These are phyloP conservation scores for Gymnocephalus cernua DNA, from an alignment of 2,113 vertebrate species.

Conservation along the genomic window DNA sequence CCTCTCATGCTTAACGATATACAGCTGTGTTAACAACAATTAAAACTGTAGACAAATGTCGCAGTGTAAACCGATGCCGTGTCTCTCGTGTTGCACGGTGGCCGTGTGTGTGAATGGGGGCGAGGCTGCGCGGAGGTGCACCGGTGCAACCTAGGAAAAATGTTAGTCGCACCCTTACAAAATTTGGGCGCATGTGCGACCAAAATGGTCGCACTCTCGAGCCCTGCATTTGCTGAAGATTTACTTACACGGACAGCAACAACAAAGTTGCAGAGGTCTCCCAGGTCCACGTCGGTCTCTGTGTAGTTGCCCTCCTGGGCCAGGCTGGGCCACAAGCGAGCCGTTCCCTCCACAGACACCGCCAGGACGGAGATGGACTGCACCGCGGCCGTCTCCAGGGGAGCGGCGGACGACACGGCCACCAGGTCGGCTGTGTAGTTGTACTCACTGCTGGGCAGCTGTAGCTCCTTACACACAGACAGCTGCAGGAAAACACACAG, in stretches of 20 bases:
- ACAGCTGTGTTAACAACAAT: too few species aligned
- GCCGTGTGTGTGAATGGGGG: too few species aligned
- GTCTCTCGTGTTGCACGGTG: too few species aligned
- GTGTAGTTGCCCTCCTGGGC: conserved; percentile 89
- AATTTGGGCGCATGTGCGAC: too few species aligned
- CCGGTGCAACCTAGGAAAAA: too few species aligned
- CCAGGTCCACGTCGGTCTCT: conserved; percentile 86
- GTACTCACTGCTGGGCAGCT: conserved; percentile 90
- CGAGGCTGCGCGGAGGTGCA: too few species aligned
- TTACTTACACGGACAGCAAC: conserved; percentile 88
- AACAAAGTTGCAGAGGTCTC: conserved; percentile 88
- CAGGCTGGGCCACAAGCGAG: conserved; percentile 92
- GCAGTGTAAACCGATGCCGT: too few species aligned
- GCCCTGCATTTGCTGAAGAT: too few species aligned
- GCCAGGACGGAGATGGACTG: conserved; percentile 90
- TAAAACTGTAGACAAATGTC: too few species aligned
- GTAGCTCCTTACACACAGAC: conserved; percentile 95
- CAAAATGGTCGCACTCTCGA: too few species aligned
- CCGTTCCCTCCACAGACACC: conserved; percentile 87
- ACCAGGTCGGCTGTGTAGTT: conserved; percentile 87
- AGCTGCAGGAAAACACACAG: conserved; percentile 78
- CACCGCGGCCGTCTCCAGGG: conserved; percentile 84
- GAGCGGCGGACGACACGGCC: conserved; percentile 83
- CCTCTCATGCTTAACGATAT: too few species aligned
- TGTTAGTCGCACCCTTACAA: too few species aligned